A percentile compares a stretch with the other conserved stretches of the same genome.
These are phyloP conservation scores for Formica exsecta DNA, from an alignment of 1,140 invertebrate genomes.

Conservation along the genomic window DNA sequence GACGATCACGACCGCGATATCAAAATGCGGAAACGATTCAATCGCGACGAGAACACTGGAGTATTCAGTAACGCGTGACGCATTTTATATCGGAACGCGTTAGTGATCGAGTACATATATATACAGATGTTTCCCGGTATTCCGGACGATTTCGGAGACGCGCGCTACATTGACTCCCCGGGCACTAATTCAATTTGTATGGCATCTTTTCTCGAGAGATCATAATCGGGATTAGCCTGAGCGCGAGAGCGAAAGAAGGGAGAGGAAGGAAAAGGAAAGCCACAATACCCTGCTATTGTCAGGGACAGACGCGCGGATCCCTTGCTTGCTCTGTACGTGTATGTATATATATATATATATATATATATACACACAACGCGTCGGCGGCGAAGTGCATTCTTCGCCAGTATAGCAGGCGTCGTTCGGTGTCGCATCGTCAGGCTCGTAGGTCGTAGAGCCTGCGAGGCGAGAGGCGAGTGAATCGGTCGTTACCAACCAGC, in stretches of 20 bases:
- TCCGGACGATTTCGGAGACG: slow-evolving; percentile 21
- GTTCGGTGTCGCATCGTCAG: slow-evolving; percentile 53
- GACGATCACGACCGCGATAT: slow-evolving; percentile 11
- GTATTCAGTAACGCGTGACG: slow-evolving; percentile 30
- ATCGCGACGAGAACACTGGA: slow-evolving; percentile 12
- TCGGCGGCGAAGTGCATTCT: slow-evolving; percentile 45
- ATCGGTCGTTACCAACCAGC: slow-evolving; percentile 59
- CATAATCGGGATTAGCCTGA: slow-evolving; percentile 54
- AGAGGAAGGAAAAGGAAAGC: neutral
- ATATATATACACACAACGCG: neutral
- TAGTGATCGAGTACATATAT: neutral
- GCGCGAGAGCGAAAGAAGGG: slow-evolving; percentile 27
- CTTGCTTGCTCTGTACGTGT: neutral
- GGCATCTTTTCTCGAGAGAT: slow-evolving; percentile 56
- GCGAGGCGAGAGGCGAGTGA: slow-evolving; percentile 52
- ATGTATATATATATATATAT: neutral
- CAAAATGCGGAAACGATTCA: slow-evolving; percentile 33
- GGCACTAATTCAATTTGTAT: slow-evolving; percentile 58
- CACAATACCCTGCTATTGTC: neutral
- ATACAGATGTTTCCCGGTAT: slow-evolving; percentile 36
- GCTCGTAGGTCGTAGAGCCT: slow-evolving; percentile 25
- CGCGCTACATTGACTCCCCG: slow-evolving; percentile 47
- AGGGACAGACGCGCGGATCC: neutral
- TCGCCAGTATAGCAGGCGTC: slow-evolving; percentile 49
- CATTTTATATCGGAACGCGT: slow-evolving; percentile 21